Percentiles rank a stretch among this genome's conserved stretches.
Conservation (phyloP, 2,797 vertebrate species). For the Malurus splendens region DNA sequence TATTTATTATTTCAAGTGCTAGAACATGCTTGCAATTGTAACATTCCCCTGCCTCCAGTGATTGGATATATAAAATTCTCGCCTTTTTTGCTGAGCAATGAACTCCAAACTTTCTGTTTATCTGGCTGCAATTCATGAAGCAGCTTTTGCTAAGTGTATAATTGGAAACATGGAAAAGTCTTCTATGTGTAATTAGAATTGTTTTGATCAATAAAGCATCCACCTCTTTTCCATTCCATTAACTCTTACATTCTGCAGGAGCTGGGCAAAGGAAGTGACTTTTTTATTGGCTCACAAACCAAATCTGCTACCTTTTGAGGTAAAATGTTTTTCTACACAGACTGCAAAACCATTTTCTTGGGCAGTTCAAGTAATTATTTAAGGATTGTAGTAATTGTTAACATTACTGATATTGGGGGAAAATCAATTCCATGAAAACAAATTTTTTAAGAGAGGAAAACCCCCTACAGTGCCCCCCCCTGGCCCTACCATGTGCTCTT, state of each 20-base stretch:
- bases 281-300: not conserved
- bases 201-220: not conserved
- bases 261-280: not conserved
- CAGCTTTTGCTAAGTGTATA: not conserved
- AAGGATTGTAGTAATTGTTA: not conserved
- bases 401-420: not conserved
- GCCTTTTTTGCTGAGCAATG: not conserved
- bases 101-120: not conserved
- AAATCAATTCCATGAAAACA: not conserved
- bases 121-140: not conserved
- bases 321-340: not conserved
- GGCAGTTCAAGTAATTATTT: not conserved
- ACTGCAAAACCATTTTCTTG: not conserved
- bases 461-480: fast-evolving
- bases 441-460: not conserved
- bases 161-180: not conserved
- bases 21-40: not conserved
- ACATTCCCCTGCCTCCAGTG: not conserved
- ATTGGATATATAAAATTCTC: not conserved
- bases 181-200: not conserved
- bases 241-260: not conserved
- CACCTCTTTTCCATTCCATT: not conserved
- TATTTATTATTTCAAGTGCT: not conserved
- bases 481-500: fast-evolving
- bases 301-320: not conserved